These are phyloP conservation scores for Holothuria glaberrima DNA, from an alignment of 35 echinoderm and acorn worm genomes.

Conservation along the genomic window DNA sequence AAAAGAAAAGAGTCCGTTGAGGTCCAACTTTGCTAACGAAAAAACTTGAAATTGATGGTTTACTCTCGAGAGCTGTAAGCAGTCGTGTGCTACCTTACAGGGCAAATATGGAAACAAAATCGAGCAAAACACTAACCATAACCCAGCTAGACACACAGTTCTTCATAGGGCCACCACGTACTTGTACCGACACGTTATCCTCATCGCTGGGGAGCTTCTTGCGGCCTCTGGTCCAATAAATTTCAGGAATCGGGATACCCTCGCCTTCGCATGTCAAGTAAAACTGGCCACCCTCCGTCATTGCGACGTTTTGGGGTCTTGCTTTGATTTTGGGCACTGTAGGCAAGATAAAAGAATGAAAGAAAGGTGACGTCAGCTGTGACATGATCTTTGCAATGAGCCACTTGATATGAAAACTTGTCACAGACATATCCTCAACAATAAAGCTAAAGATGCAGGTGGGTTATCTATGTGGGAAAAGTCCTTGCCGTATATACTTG, in stretches of 20 bases:
- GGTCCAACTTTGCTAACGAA: no score
- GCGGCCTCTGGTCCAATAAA: conserved; percentile 46
- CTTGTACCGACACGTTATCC: conserved; percentile 54
- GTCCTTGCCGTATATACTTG: no score
- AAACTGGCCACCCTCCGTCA: conserved; percentile 23
- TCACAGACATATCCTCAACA: no score
- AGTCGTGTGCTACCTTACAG: no score
- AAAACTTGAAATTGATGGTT: no score
- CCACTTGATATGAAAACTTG: no score
- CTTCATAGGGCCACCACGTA: conserved; percentile 55
- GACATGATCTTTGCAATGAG: no score
- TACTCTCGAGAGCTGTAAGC: no score
- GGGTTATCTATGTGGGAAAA: no score
- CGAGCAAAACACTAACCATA: background rate
- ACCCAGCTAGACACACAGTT: conserved; percentile 61
- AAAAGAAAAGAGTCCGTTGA: no score
- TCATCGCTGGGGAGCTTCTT: conserved; percentile 56
- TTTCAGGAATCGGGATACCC: conserved; percentile 47
- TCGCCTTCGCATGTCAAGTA: conserved; percentile 43
- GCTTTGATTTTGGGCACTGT: conserved; percentile 48
- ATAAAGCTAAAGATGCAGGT: no score
- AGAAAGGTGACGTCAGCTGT: background rate
- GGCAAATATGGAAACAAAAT: background rate
- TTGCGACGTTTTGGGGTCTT: background rate
- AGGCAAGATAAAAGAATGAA: background rate